Evolutionary conservation across 2,888 invertebrate species (phyloP).

Genomic region (Palloptera scutellata): DNA sequence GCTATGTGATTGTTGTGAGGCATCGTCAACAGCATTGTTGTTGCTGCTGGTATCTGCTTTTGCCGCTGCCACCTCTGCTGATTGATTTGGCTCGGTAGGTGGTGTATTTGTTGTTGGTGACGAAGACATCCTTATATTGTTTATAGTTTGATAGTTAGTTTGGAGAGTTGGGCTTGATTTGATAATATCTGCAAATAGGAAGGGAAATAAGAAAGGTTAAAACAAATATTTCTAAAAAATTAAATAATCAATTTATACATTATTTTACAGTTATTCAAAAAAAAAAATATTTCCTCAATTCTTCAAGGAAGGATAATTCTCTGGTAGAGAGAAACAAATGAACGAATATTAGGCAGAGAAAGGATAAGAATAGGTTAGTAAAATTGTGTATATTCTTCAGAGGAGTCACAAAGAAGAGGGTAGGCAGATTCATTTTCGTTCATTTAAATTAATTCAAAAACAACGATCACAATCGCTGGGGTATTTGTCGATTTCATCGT

Average conservation of each 20-base stretch:
- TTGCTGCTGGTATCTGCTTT: conserved; percentile 8
- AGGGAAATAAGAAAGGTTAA: neutral
- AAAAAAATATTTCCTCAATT: too few relatives aligned
- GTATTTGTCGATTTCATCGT: too few relatives aligned
- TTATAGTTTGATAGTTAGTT: neutral
- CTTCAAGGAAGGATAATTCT: too few relatives aligned
- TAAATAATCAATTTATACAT: neutral
- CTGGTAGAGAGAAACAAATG: too few relatives aligned
- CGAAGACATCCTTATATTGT: conserved; percentile 37
- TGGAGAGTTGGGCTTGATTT: neutral
- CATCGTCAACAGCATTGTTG: neutral
- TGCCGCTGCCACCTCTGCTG: conserved; percentile 26
- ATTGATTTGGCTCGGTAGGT: conserved; percentile 24
- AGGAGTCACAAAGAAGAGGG: too few relatives aligned
- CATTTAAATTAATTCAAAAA: too few relatives aligned
- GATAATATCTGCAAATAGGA: neutral
- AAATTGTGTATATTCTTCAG: too few relatives aligned
- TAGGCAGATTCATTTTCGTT: too few relatives aligned
- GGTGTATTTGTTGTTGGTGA: conserved; percentile 27
- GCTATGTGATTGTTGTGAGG: neutral
- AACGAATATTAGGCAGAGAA: too few relatives aligned
- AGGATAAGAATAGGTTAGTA: too few relatives aligned
- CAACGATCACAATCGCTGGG: too few relatives aligned
- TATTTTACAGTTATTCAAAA: neutral
- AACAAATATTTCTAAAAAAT: neutral